phyloP scores from a whole-genome alignment of 2,888 invertebrate genomes.

The Drosophila incognita region DNA sequence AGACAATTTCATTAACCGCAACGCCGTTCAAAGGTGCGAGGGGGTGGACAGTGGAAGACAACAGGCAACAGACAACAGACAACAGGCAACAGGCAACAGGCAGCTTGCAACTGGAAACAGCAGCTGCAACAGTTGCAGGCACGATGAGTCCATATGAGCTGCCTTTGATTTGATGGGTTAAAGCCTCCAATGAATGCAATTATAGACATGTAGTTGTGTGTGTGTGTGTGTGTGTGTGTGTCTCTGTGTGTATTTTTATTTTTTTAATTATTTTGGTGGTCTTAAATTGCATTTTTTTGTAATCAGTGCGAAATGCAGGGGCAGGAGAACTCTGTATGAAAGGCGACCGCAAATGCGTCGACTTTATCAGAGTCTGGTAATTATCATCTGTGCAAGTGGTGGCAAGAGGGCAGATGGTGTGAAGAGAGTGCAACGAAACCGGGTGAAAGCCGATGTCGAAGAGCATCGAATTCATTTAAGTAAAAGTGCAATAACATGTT shows the following conservation, averaged over 20 bases:
- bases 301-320: conserved; percentile 24
- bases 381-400: conserved; percentile 40
- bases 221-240: background rate
- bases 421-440: background rate
- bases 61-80: background rate
- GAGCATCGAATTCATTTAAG: conserved; percentile 58
- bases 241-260: background rate
- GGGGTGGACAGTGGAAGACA: background rate
- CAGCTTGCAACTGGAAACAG: background rate
- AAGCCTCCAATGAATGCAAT: conserved; percentile 10
- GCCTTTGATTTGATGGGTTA: conserved; percentile 68
- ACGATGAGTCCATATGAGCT: conserved; percentile 48
- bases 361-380: conserved; percentile 66
- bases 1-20: conserved; percentile 71
- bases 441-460: conserved; percentile 25
- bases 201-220: background rate
- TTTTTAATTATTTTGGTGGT: conserved; percentile 78
- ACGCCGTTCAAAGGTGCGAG: conserved; percentile 34
- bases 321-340: conserved; percentile 24
- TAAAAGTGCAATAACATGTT: conserved; percentile 77
- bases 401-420: background rate
- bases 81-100: background rate
- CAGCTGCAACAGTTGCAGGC: background rate
- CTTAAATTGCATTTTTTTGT: conserved; percentile 67
- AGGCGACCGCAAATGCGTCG: conserved; percentile 61